Conservation (phyloP, 2,797 vertebrate species). For the Alosa sapidissima region DNA sequence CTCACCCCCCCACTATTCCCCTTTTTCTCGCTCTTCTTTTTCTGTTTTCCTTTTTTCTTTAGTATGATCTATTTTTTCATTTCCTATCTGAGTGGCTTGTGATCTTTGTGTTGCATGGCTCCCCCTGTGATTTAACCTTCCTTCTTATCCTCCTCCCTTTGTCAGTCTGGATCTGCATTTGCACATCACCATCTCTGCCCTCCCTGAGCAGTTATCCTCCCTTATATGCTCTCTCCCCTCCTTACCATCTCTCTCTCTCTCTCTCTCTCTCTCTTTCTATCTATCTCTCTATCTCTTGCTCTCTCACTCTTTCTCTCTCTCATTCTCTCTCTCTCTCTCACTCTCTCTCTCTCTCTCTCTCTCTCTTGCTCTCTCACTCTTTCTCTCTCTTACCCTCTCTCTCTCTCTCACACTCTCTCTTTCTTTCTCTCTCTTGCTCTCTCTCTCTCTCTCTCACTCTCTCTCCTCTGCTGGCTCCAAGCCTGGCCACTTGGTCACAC, state of each 20-base stretch:
- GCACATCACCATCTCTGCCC: neutral
- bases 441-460: neutral
- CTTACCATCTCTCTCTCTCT: neutral
- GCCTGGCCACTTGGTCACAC: neutral
- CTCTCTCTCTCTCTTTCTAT: neutral
- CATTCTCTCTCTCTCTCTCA: conserved; percentile 11
- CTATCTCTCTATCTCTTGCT: conserved; percentile 37
- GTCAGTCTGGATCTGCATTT: conserved; percentile 13
- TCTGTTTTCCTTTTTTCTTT: conserved; percentile 3
- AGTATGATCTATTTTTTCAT: conserved; percentile 70
- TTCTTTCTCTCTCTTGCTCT: neutral
- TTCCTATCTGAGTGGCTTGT: conserved; percentile 49
- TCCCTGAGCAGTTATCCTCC: neutral
- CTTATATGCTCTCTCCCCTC: neutral
- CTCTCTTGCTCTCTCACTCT: conserved; percentile 31
- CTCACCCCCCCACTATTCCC: conserved; percentile 41
- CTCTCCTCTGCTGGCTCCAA: neutral
- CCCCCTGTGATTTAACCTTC: conserved; percentile 47
- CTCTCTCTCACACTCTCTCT: conserved; percentile 14
- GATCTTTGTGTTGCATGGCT: conserved; percentile 34
- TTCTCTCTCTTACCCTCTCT: neutral
- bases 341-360: conserved; percentile 32
- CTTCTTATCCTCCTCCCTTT: conserved; percentile 8
- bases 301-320: neutral
- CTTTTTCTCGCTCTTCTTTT: conserved; percentile 39